Conservation (phyloP, 2,113 vertebrate genomes). For the Halcyon senegalensis region DNA sequence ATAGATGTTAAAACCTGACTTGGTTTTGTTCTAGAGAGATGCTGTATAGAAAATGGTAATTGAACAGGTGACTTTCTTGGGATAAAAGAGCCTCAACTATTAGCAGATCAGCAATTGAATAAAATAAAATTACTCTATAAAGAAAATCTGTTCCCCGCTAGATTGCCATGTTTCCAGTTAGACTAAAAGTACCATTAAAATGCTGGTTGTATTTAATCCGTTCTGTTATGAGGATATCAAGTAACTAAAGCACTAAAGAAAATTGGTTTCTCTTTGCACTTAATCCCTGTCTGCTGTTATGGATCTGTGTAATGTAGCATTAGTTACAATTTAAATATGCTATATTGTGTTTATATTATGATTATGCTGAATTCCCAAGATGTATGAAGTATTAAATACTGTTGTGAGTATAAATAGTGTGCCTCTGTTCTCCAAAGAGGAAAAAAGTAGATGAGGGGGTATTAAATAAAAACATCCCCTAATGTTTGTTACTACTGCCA, state of each 20-base stretch:
- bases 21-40: neutral
- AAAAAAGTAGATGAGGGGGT: neutral
- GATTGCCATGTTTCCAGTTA: slow-evolving; percentile 45
- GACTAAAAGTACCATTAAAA: slow-evolving; percentile 46
- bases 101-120: slow-evolving; percentile 52
- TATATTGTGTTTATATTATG: neutral
- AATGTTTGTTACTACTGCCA: neutral
- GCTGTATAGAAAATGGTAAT: neutral
- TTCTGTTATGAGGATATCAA: slow-evolving; percentile 46
- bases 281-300: slow-evolving; percentile 40
- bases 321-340: slow-evolving; percentile 8
- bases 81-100: slow-evolving; percentile 28
- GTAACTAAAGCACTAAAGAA: slow-evolving; percentile 73
- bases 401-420: neutral
- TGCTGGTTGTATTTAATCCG: slow-evolving; percentile 66
- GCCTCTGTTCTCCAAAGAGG: neutral
- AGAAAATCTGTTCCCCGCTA: slow-evolving; percentile 25
- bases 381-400: neutral
- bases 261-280: slow-evolving; percentile 71
- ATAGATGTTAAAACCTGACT: neutral
- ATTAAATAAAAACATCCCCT: neutral
- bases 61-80: neutral
- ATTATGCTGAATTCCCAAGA: neutral
- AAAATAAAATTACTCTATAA: slow-evolving; percentile 64
- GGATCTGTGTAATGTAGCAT: neutral